Evolutionary conservation across 2,113 vertebrate species (phyloP), one percentile per base, ranked within the genome.

Genomic region (Phylloscopus whistleri): DNA sequence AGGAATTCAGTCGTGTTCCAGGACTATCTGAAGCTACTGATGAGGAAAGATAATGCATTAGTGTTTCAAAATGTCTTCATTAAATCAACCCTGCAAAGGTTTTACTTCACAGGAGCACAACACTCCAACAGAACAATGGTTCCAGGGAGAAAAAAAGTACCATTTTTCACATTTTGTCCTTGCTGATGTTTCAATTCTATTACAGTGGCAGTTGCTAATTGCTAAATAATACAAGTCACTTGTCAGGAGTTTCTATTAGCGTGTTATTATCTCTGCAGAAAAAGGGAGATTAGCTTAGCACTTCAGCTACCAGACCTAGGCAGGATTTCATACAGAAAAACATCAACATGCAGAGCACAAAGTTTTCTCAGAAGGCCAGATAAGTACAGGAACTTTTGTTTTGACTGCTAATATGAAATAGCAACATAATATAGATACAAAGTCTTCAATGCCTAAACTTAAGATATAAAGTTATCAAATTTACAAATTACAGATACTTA

Each of bases 191-290:
- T 95, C 84, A 84, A 5, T 94, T 89, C 74, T 82, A 43, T 90
- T 93, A 94, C 35, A 90, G 41, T 83, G 66, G n/a, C 44, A 87
- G 77, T 49, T 91, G 41, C 28, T 96, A 95, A 95, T 73, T 91
- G 66, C 69, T 76, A 79, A 89, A 94, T 89, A 84, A 87, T 75
- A 64, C 22, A 68, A 86, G 60, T 96, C 39, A 72, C 58, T 94
- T 93, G 77, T 91, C 70, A 76, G 69, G 76, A 60, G 53, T 79
- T 92, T 93, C 79, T 91, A 84, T 87, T 87, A 84, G 41, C 4
- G 0, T 89, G 53, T 83, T 90, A 76, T 76, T 68, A 84, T 73
- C 77, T 89, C 53, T 85, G 33, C 41, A 79, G 89, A 89, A 92
- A 92, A 91, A 52, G 10, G 21, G n/a, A 91, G 52, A 89, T 87